Percentiles rank a stretch among this genome's conserved stretches.
phyloP scores from a whole-genome alignment of 2,888 invertebrate genomes.

The Allophyes oxyacanthae region DNA sequence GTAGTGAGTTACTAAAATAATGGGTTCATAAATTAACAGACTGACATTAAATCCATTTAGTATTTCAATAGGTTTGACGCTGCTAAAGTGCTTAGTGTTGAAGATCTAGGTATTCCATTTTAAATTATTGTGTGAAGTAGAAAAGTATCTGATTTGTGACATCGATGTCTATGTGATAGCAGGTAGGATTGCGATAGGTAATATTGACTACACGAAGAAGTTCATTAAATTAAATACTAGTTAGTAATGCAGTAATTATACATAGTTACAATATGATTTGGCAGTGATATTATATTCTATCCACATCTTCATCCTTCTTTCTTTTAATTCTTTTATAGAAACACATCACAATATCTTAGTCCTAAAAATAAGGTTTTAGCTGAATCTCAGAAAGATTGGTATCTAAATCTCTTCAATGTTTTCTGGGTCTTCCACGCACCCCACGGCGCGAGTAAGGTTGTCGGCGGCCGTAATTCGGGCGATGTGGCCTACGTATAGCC shows the following conservation, averaged over 20 bases:
- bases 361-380: conserved; percentile 41
- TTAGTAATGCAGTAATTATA: conserved; percentile 33
- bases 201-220: conserved; percentile 29
- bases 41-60: no score
- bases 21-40: no score
- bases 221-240: conserved; percentile 45
- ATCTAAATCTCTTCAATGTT: conserved; percentile 44
- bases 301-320: conserved; percentile 24
- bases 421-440: conserved; percentile 68
- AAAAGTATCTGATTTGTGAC: conserved; percentile 20
- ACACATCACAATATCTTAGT: conserved; percentile 54
- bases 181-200: conserved; percentile 18
- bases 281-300: conserved; percentile 53
- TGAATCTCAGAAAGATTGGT: conserved; percentile 38
- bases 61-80: no score
- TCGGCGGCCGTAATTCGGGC: conserved; percentile 46
- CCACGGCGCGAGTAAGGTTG: conserved; percentile 49
- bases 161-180: no score
- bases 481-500: conserved; percentile 52
- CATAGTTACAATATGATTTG: conserved; percentile 34
- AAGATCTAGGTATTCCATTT: no score
- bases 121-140: no score
- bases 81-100: no score
- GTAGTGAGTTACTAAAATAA: background rate
- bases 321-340: conserved; percentile 30